A percentile compares a stretch with the other conserved stretches of the same genome.
Conservation (phyloP, 2,888 invertebrate species). For the Aporophyla nigra region DNA sequence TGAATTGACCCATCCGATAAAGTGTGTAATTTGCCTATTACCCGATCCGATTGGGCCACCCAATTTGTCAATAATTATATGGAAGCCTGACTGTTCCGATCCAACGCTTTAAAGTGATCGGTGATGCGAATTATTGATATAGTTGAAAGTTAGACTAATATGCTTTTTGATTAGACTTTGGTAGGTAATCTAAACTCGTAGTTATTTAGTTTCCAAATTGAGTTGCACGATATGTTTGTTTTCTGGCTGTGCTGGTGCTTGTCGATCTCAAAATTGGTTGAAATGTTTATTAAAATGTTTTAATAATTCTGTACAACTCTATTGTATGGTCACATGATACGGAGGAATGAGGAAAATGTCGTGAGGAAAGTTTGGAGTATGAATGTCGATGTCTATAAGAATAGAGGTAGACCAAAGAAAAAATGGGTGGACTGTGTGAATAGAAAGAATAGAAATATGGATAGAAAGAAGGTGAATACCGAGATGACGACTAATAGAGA, state of each 20-base stretch:
- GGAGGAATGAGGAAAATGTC: too few relatives aligned
- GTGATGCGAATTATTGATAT: conserved; percentile 26
- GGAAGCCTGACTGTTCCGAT: conserved; percentile 10
- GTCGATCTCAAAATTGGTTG: neutral
- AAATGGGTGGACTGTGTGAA: too few relatives aligned
- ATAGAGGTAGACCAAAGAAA: too few relatives aligned
- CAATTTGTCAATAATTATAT: conserved; percentile 63
- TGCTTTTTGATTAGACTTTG: conserved; percentile 41
- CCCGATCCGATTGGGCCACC: conserved; percentile 32
- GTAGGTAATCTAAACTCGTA: conserved; percentile 10
- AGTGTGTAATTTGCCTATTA: conserved; percentile 58
- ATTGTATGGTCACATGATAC: too few relatives aligned
- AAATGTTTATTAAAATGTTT: neutral
- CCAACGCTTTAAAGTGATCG: conserved; percentile 38
- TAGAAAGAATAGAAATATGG: too few relatives aligned
- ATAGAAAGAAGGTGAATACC: too few relatives aligned
- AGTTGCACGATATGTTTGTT: neutral
- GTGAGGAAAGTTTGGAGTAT: too few relatives aligned
- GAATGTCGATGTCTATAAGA: too few relatives aligned
- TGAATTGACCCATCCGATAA: conserved; percentile 54
- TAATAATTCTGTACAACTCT: too few relatives aligned
- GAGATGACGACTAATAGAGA: too few relatives aligned
- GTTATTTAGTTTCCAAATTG: conserved; percentile 18
- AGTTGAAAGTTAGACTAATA: conserved; percentile 37
- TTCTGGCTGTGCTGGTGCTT: neutral